Percentiles rank a stretch among this genome's conserved stretches.
These are phyloP conservation scores for Melanaphis sacchari DNA, from an alignment of 1,140 invertebrate genomes.

Conservation along the genomic window DNA sequence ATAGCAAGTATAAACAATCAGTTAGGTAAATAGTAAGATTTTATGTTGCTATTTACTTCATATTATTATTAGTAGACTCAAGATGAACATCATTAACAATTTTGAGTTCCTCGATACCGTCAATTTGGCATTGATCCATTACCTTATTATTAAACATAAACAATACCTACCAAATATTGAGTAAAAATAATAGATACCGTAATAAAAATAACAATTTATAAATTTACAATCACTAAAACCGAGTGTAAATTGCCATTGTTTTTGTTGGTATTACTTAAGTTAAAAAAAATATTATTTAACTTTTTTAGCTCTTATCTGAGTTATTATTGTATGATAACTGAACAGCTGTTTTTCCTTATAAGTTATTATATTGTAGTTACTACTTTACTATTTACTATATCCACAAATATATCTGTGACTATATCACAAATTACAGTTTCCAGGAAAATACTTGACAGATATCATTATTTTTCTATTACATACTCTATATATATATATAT, in stretches of 20 bases:
- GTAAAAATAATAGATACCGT: neutral
- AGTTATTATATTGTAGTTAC: no score
- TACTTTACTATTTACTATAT: neutral
- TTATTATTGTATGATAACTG: neutral
- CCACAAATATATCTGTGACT: no score
- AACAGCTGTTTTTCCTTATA: constrained; percentile 26
- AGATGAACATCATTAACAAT: neutral
- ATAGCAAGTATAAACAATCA: neutral
- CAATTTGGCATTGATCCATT: constrained; percentile 46
- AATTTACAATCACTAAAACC: neutral
- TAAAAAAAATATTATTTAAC: neutral
- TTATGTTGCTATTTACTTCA: constrained; percentile 10
- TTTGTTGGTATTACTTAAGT: constrained; percentile 13
- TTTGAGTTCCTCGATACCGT: constrained; percentile 36
- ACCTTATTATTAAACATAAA: neutral
- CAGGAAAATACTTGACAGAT: constrained; percentile 14
- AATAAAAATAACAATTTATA: neutral
- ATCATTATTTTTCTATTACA: constrained; percentile 5
- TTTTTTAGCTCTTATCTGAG: neutral
- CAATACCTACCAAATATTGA: neutral
- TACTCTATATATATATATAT: neutral
- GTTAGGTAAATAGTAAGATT: neutral
- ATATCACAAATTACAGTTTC: constrained; percentile 9
- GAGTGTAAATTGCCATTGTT: neutral
- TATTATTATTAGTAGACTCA: constrained; percentile 35